Conservation (phyloP, 2,797 vertebrate genomes). For the Brachyalestes nurse region DNA sequence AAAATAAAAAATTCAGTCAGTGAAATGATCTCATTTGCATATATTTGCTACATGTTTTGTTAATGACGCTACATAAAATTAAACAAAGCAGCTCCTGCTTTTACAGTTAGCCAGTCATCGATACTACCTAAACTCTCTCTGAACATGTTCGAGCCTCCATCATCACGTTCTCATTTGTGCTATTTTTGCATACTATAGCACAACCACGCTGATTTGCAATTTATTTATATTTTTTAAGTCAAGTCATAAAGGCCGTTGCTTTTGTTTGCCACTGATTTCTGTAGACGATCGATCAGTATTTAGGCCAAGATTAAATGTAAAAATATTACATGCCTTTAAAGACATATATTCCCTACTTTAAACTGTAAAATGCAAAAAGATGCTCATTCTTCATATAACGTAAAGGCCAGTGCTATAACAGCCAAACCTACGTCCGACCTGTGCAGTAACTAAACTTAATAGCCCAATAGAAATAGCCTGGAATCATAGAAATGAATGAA, state of each 20-base stretch:
- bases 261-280: background rate
- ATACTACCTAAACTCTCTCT: background rate
- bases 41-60: background rate
- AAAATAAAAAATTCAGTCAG: background rate
- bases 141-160: too few relatives aligned
- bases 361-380: background rate
- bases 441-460: constrained; percentile 53
- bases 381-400: background rate
- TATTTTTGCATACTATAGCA: background rate
- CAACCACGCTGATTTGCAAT: background rate
- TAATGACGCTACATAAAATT: constrained; percentile 20
- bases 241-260: background rate
- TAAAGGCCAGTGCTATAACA: constrained; percentile 10
- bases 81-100: background rate
- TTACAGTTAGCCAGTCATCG: background rate
- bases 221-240: background rate
- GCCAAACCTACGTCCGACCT: constrained; percentile 41
- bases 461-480: constrained; percentile 25
- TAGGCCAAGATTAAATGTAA: background rate
- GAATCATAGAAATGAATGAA: constrained; percentile 43
- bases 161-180: background rate
- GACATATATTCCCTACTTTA: too few relatives aligned
- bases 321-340: background rate
- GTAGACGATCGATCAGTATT: background rate
- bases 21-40: constrained; percentile 3